phyloP scores from a whole-genome alignment of 2,888 invertebrate species.

The Campopleginae sp. region DNA sequence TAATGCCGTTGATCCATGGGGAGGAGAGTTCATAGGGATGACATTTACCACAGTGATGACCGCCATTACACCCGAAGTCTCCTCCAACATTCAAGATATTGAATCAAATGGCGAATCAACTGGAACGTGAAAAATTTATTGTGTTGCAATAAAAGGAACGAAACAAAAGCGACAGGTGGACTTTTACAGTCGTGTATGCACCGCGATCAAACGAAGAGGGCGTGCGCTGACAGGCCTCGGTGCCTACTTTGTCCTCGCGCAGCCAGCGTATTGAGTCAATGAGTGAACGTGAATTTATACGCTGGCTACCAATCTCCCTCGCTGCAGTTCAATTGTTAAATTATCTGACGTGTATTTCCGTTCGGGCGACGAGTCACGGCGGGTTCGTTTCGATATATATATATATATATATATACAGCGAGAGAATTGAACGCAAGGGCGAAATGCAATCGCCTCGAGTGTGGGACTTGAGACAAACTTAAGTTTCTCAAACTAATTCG shows the following conservation, averaged over 20 bases:
- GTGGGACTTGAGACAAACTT: slow-evolving; percentile 39
- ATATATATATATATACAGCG: too few species aligned
- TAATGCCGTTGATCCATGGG: neutral
- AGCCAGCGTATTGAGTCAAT: slow-evolving; percentile 2
- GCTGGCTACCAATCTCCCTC: slow-evolving; percentile 37
- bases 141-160: neutral
- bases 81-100: neutral
- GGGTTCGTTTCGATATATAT: neutral
- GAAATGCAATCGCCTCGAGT: slow-evolving; percentile 34
- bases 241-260: slow-evolving; percentile 15
- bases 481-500: neutral
- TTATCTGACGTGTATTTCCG: slow-evolving; percentile 57
- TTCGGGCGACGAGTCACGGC: slow-evolving; percentile 5
- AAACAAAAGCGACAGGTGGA: slow-evolving; percentile 8
- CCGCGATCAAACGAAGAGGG: neutral
- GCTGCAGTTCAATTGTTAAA: slow-evolving; percentile 63
- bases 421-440: slow-evolving; percentile 21
- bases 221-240: slow-evolving; percentile 1
- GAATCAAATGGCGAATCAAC: neutral
- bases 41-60: slow-evolving; percentile 9
- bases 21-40: neutral
- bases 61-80: neutral
- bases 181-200: neutral
- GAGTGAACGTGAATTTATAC: slow-evolving; percentile 11
- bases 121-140: neutral